Percentiles rank a stretch among this genome's conserved stretches.
Conservation (phyloP, 1,140 invertebrate genomes). For the Drosophila ohnishii region DNA sequence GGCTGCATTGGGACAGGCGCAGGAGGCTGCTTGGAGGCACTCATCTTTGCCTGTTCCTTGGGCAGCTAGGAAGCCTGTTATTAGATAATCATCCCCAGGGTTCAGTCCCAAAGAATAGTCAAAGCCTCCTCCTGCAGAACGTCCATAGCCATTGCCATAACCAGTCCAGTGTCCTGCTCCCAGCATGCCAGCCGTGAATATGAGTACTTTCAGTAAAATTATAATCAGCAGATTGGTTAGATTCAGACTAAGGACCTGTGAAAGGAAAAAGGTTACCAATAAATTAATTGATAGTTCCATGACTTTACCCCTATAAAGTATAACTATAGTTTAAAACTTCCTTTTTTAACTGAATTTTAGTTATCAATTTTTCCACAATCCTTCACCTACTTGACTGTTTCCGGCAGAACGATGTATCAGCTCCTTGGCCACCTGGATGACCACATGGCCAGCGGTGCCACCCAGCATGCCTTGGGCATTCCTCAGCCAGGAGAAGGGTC, state of each 20-base stretch:
- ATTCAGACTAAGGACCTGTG: constrained; percentile 89
- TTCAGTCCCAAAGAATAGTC: constrained; percentile 84
- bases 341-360: background rate
- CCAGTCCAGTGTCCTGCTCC: constrained; percentile 87
- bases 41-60: constrained; percentile 86
- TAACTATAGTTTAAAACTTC: background rate
- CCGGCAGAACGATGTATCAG: constrained; percentile 86
- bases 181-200: constrained; percentile 90
- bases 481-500: constrained; percentile 83
- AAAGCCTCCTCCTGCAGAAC: constrained; percentile 77
- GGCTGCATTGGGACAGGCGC: constrained; percentile 88
- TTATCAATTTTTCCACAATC: fast-evolving
- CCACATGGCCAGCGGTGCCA: constrained; percentile 85
- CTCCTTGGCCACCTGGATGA: constrained; percentile 87
- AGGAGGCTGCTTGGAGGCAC: constrained; percentile 90
- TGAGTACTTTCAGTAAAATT: constrained; percentile 90
- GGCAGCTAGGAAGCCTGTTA: constrained; percentile 88
- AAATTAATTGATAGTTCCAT: background rate
- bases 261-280: background rate
- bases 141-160: constrained; percentile 84
- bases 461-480: constrained; percentile 84
- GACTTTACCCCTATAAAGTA: too few relatives aligned
- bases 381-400: constrained; percentile 85
- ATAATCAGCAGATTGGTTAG: constrained; percentile 91
- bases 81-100: constrained; percentile 87